Percentiles rank a stretch among this genome's conserved stretches.
Evolutionary conservation across 2,113 vertebrate species (phyloP).

Genomic region (Hippocampus barbouri): DNA sequence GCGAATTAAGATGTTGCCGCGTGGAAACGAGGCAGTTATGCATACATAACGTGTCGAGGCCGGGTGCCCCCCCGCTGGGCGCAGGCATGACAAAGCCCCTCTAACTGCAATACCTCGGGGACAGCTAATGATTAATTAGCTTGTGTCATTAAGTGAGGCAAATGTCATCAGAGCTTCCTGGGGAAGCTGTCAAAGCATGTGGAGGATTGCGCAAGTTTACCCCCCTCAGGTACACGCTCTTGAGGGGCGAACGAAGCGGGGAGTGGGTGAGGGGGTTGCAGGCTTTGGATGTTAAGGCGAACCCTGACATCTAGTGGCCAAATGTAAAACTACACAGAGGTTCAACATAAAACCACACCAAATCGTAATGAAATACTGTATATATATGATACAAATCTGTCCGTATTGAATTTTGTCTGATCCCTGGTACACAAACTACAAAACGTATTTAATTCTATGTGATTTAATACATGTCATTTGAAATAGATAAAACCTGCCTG

Average conservation of each 20-base stretch:
- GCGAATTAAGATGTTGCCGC: slow-evolving; percentile 69
- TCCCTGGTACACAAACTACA: neutral
- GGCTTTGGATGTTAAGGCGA: slow-evolving; percentile 64
- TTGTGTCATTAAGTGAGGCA: slow-evolving; percentile 96
- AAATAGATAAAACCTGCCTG: neutral
- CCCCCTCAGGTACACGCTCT: slow-evolving; percentile 58
- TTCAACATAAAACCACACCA: neutral
- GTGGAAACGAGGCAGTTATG: slow-evolving; percentile 77
- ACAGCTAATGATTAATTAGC: slow-evolving; percentile 99
- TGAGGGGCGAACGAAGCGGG: slow-evolving; percentile 1
- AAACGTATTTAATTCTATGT: too few relatives aligned
- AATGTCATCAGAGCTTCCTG: slow-evolving; percentile 92
- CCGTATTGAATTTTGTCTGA: too few relatives aligned
- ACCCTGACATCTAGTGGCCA: slow-evolving; percentile 89
- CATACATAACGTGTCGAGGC: slow-evolving; percentile 81
- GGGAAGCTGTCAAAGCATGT: slow-evolving; percentile 81
- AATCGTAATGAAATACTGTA: neutral
- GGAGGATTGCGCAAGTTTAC: slow-evolving; percentile 68
- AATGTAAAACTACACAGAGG: slow-evolving; percentile 30
- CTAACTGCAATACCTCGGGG: slow-evolving; percentile 88
- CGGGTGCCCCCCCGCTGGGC: slow-evolving; percentile 82
- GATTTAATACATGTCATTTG: neutral
- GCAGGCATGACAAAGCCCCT: slow-evolving; percentile 84
- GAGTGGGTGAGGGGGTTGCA: slow-evolving; percentile 20
- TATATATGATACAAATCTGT: too few relatives aligned